Conservation (phyloP, 1,140 invertebrate species). For the Drosophila funebris region DNA sequence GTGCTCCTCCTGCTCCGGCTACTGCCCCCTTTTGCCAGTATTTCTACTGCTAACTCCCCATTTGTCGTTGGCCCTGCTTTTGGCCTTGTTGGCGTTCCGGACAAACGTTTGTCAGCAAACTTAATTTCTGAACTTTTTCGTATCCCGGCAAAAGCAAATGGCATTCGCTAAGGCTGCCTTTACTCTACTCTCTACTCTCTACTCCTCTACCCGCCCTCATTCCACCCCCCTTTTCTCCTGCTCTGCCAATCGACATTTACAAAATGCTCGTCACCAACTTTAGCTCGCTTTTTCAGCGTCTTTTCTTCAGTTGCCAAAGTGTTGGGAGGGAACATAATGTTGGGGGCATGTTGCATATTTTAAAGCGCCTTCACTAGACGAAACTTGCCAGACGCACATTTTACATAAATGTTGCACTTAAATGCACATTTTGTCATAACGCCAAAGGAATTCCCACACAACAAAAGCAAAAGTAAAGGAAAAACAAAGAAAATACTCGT, state of each 20-base stretch:
- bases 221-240: background rate
- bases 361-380: slow-evolving; percentile 48
- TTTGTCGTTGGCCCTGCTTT: background rate
- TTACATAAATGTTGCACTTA: slow-evolving; percentile 81
- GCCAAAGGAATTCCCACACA: slow-evolving; percentile 44
- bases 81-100: slow-evolving; percentile 17
- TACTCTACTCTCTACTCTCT: background rate
- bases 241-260: slow-evolving; percentile 51
- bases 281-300: slow-evolving; percentile 56
- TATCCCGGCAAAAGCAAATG: slow-evolving; percentile 56
- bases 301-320: background rate
- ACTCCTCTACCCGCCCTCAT: background rate
- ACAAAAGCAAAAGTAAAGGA: background rate
- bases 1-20: background rate
- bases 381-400: slow-evolving; percentile 80
- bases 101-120: slow-evolving; percentile 81
- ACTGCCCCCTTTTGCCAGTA: background rate
- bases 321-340: background rate
- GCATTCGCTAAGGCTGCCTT: slow-evolving; percentile 40
- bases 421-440: slow-evolving; percentile 81
- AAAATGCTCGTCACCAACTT: slow-evolving; percentile 69
- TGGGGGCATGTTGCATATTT: slow-evolving; percentile 60
- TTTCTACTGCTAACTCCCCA: background rate
- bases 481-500: background rate
- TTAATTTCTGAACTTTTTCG: slow-evolving; percentile 80